A percentile compares a stretch with the other conserved stretches of the same genome.
phyloP scores from a whole-genome alignment of 2,888 invertebrate species.

The Tupiocoris notatus region DNA sequence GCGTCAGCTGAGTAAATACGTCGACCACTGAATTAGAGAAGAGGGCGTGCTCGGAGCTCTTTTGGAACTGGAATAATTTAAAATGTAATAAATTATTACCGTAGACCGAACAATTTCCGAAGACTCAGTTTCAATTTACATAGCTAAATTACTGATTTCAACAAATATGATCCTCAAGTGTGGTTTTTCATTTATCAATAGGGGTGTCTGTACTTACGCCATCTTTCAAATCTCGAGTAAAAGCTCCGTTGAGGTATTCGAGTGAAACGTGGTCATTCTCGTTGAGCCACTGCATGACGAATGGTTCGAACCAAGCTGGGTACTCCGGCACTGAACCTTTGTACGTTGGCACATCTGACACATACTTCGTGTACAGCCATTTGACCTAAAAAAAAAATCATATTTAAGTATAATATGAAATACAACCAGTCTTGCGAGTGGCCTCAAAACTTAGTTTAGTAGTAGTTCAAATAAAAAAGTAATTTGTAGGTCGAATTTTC shows the following conservation, averaged over 20 bases:
- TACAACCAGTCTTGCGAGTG: too few species aligned
- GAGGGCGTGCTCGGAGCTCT: slow-evolving; percentile 96
- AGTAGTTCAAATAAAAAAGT: too few species aligned
- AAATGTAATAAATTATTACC: neutral
- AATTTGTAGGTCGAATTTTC: too few species aligned
- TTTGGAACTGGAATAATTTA: slow-evolving; percentile 88
- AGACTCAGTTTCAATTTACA: too few species aligned
- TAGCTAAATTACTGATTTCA: too few species aligned
- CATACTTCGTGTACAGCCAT: slow-evolving; percentile 97
- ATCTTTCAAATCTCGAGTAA: slow-evolving; percentile 94
- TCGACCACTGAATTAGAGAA: slow-evolving; percentile 99
- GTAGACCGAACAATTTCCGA: too few species aligned
- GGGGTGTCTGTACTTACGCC: slow-evolving; percentile 69
- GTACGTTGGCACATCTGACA: slow-evolving; percentile 89
- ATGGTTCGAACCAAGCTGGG: slow-evolving; percentile 99
- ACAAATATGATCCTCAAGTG: too few species aligned
- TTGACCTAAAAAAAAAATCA: slow-evolving; percentile 68
- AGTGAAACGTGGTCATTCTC: slow-evolving; percentile 99
- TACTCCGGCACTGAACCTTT: slow-evolving; percentile 97
- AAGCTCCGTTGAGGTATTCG: slow-evolving; percentile 98
- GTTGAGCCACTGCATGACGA: slow-evolving; percentile 99
- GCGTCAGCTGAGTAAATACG: slow-evolving; percentile 98
- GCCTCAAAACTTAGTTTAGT: too few species aligned
- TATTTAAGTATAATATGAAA: too few species aligned
- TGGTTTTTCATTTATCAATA: neutral